Evolutionary conservation across 2,888 invertebrate species (phyloP), one percentile per base, ranked within the genome.

Genomic region (Gnatocerus cornutus): DNA sequence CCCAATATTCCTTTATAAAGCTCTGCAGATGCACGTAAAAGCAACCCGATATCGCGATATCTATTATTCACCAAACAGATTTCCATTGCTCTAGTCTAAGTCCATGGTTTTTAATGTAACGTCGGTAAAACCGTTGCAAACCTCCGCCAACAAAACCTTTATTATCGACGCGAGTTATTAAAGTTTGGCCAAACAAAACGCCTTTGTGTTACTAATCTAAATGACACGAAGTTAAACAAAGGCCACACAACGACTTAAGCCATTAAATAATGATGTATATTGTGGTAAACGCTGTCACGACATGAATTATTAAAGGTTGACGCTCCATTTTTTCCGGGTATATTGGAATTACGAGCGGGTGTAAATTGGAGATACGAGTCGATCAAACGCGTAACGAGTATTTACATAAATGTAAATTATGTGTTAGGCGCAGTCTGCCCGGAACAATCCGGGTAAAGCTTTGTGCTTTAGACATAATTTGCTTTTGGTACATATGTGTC

Each of bases 141-240:
- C 63, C 65, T 48, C 27, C 27, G 48, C 53, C 53, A 64, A 64
- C 55, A 64, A 64, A 64, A 64, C 53, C 45, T 12, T 45, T 12
- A 41, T 64, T 56, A 65, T 56, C 65, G 64, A 43, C 59, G 37
- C 56, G 39, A 67, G 67, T 67, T 67, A 67, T 67, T 67, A 67
- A 67, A 58, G 33, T 67, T 59, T 39, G 39, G 6, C 14, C 59
- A 67, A 67, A 67, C 67, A 67, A 59, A 67, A 67, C 59, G 58
- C 59, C 67, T 67, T 67, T 67, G 67, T 67, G 50, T 67, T 43
- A 43, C 52, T 67, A 67, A 67, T 67, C 67, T 67, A 58, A 59
- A 67, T 45, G 59, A 67, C 59, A 67, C 67, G 41, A 67, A 67
- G 50, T 67, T 67, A 59, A 67, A 67, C 67, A 67, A 67, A 67